Base-by-base conservation (phyloP, 2,888 invertebrate genomes). In the Meteorus colon region DNA sequence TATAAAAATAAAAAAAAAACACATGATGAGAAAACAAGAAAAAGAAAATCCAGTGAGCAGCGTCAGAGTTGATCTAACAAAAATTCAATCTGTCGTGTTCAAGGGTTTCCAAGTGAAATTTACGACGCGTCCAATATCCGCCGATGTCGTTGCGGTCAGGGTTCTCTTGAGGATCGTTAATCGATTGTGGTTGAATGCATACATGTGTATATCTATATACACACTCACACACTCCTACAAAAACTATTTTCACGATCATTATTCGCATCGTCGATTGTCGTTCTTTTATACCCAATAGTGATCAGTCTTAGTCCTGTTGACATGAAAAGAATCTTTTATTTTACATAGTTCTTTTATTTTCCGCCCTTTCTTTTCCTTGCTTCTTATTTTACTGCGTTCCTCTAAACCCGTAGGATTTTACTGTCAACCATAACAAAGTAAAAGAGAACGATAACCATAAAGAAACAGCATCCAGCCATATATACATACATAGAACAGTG, bases 231-330 rank as follows among this genome's bases (percentile, higher is more conserved):
- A 34, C 8, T 6, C 4, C 16, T 66, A 51, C 65, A 79, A 75
- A 79, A 77, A 71, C 75, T 63, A 68, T 75, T 73, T 60, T n/a
- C 45, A 3, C 37, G 63, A 37, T 48, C 51, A 76, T 77, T 69
- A 73, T 31, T 67, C 45, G 72, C 65, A 76, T 76, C 69, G 62
- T 67, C 62, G 59, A 76, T 77, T 75, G 73, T 72, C 63, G 16
- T 27, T 41, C 27, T 24, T 12, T 70, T 41, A 37, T 70, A 60
- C 27, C 41, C 34, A 41, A 34, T 31, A 69, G 62, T 63, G 41
- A 70, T 70, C 34, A 59, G 34, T 70, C 70, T 60, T 27, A 41
- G 24, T 41, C 24, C 27, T 24, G 60, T 37, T 70, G 70, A 60
- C 70, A 27, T 70, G 48, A 48, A 48, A 67, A 27, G 45, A 67